Conservation (phyloP, 2,113 vertebrate genomes). For the Cheilinus undulatus region DNA sequence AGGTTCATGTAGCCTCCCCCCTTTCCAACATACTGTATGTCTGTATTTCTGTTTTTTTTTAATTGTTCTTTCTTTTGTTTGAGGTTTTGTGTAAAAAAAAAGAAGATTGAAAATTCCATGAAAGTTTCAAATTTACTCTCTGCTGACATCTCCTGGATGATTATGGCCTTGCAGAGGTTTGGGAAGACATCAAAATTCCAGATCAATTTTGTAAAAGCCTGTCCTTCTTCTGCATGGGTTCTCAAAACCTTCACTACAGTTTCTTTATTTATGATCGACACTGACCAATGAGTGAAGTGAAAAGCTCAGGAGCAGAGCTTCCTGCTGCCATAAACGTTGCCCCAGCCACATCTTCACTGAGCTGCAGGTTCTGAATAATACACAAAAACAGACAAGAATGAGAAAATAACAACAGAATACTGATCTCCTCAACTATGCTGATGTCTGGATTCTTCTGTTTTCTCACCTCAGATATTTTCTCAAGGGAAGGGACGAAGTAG, state of each 20-base stretch:
- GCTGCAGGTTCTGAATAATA: constrained; percentile 81
- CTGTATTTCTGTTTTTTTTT: too few species aligned
- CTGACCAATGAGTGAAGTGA: constrained; percentile 85
- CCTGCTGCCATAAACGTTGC: constrained; percentile 87
- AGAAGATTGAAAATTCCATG: too few species aligned
- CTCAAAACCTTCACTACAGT: background rate
- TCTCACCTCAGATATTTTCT: constrained; percentile 87
- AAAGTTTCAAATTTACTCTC: background rate
- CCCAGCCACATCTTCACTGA: constrained; percentile 86
- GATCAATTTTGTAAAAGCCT: background rate
- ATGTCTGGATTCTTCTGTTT: background rate
- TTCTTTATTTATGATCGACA: constrained; percentile 20
- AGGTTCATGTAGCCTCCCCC: too few species aligned
- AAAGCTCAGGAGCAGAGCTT: constrained; percentile 86
- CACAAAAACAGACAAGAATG: background rate
- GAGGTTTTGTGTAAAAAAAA: too few species aligned
- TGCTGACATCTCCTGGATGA: constrained; percentile 70
- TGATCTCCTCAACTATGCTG: background rate
- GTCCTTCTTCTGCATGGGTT: background rate
- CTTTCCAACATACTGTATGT: too few species aligned
- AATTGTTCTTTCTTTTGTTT: too few species aligned
- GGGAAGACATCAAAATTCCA: background rate
- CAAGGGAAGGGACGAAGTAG: constrained; percentile 86
- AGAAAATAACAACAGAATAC: background rate
- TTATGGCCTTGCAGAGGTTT: constrained; percentile 17